These are phyloP conservation scores for Petaurus breviceps DNA, from an alignment of 2,113 vertebrate genomes.

Conservation along the genomic window DNA sequence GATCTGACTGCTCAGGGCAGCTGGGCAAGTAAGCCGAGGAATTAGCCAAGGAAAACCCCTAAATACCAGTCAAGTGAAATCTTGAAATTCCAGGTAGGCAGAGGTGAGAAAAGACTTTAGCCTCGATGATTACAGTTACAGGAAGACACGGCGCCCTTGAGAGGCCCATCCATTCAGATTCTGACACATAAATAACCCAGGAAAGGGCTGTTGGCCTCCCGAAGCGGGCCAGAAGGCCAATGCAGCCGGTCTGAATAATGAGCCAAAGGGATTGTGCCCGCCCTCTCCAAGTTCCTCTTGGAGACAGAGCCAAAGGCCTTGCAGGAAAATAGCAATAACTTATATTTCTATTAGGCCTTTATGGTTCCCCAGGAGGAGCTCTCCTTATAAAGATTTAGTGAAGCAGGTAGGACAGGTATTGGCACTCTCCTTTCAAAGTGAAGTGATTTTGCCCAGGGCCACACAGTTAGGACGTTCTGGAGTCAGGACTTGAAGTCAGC, in stretches of 20 bases:
- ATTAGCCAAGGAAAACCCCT: neutral
- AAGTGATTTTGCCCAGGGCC: neutral
- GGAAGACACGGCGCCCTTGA: neutral
- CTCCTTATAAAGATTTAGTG: neutral
- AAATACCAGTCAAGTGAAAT: neutral
- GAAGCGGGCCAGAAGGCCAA: neutral
- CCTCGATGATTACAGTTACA: neutral
- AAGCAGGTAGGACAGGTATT: neutral
- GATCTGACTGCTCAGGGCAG: neutral
- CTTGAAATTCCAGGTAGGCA: neutral
- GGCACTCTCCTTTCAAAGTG: neutral
- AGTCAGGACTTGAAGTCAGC: neutral
- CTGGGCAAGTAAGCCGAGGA: neutral
- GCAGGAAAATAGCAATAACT: neutral
- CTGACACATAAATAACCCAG: neutral
- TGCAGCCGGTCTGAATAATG: neutral
- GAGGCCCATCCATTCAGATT: neutral
- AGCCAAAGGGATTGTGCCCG: neutral
- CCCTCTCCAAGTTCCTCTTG: neutral
- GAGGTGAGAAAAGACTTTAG: neutral
- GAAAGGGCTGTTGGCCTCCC: neutral
- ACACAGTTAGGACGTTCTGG: neutral
- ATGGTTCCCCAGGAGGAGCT: neutral
- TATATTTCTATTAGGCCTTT: neutral
- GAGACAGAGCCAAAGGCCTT: neutral